Evolutionary conservation across 1,140 invertebrate species (phyloP).

Genomic region (Lasioglossum albipes): DNA sequence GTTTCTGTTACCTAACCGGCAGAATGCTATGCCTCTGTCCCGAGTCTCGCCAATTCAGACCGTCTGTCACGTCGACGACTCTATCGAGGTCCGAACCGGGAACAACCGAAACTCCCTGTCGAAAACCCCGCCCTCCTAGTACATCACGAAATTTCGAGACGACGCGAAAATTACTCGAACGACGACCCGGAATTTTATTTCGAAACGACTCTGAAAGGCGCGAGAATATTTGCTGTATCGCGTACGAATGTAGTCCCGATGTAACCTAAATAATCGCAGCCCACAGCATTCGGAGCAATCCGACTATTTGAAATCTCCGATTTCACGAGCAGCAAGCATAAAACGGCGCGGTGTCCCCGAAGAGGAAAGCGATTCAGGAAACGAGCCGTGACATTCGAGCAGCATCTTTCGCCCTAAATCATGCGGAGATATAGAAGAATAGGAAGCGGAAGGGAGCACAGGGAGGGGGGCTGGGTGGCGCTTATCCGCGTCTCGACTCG

Average conservation of each 20-base stretch:
- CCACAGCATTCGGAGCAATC: too few species aligned
- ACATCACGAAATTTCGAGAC: too few species aligned
- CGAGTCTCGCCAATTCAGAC: slow-evolving; percentile 46
- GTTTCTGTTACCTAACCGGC: slow-evolving; percentile 40
- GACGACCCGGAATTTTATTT: too few species aligned
- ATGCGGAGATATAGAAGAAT: not conserved
- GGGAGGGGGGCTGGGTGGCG: not conserved
- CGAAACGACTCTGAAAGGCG: too few species aligned
- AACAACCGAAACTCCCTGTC: not conserved
- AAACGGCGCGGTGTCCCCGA: not conserved
- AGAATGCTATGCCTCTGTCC: not conserved
- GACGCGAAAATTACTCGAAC: too few species aligned
- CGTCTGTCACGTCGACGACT: slow-evolving; percentile 48
- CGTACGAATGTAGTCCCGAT: too few species aligned
- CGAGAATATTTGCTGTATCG: too few species aligned
- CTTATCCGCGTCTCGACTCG: slow-evolving; percentile 18
- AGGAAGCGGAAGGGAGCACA: not conserved
- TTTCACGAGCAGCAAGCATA: too few species aligned
- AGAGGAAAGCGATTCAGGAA: not conserved
- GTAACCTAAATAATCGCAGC: too few species aligned
- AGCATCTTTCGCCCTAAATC: slow-evolving; percentile 19
- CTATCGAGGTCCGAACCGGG: slow-evolving; percentile 35
- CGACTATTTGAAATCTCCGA: too few species aligned
- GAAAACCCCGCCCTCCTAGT: too few species aligned
- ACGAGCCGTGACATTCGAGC: not conserved